Evolutionary conservation across 1,140 invertebrate genomes (phyloP).

Genomic region (Adoxophyes honmai): DNA sequence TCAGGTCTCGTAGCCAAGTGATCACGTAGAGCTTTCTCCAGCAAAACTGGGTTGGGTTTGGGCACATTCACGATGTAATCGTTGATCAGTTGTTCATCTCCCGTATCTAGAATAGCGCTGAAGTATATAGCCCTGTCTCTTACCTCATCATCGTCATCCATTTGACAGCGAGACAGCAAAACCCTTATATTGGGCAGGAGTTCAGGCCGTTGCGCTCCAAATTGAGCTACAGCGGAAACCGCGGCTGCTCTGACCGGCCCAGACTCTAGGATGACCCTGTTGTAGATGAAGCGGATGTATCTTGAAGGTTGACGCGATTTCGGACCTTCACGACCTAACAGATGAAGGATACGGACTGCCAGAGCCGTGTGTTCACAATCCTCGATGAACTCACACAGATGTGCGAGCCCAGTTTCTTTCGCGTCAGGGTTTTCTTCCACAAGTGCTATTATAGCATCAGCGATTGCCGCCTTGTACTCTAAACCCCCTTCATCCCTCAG

Average conservation of each 20-base stretch:
- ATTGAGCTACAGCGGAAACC: constrained; percentile 97
- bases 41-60: constrained; percentile 87
- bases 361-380: constrained; percentile 99
- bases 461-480: constrained; percentile 99
- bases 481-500: constrained; percentile 97
- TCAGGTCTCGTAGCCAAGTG: constrained; percentile 86
- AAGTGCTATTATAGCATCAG: constrained; percentile 98
- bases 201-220: constrained; percentile 96
- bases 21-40: constrained; percentile 91
- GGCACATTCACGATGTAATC: constrained; percentile 90
- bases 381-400: constrained; percentile 99
- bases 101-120: constrained; percentile 87
- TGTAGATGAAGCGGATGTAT: constrained; percentile 99
- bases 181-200: constrained; percentile 93
- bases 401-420: constrained; percentile 96
- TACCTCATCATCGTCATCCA: constrained; percentile 99
- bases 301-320: constrained; percentile 94
- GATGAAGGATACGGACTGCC: constrained; percentile 97
- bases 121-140: constrained; percentile 99
- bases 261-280: constrained; percentile 97
- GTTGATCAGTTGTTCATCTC: constrained; percentile 83
- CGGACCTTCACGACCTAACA: constrained; percentile 98
- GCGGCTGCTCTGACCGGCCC: constrained; percentile 96
- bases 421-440: constrained; percentile 96
- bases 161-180: constrained; percentile 90